Evolutionary conservation across 53 echinoderm and acorn worm genomes (phyloP), one percentile per base, ranked within the genome.

Genomic region (Stichopus horrens): DNA sequence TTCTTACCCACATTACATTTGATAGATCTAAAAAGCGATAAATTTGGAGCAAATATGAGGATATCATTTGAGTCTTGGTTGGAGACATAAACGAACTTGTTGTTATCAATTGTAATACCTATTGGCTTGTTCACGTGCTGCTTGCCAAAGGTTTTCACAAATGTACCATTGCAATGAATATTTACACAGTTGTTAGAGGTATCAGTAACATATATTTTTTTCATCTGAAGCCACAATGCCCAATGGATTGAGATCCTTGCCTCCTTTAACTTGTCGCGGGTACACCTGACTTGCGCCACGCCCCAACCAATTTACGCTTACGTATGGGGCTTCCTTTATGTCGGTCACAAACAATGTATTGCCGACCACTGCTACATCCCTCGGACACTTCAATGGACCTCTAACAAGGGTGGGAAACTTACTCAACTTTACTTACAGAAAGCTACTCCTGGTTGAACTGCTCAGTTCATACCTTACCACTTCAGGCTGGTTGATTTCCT

Each of bases 51-150:
- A 23, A 84, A 84, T 6, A 84, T 52, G 4, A 21, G 22, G 16
- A 84, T 18, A 16, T 84, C 85, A 18, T 58, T 60, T 1, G 85
- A 58, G 19, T 21, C 85, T 6, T 5, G 23, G 53, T 84, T 52
- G 21, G 23, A 21, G 9, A 84, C 85, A 65, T 8, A 84, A 4
- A 84, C 52, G 4, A 7, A 16, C 9, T 53, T 53, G 59, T 18
- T 84, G 4, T 23, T 65, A 21, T 84, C 85, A 23, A 84, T 65
- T 23, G 85, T 63, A 63, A 84, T 84, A 52, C 85, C 85, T 9
- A 21, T 84, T 6, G 85, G 85, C 9, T 16, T 3, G 53, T 52
- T 58, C 22, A 84, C 5, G 21, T 23, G 7, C 60, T 84, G 22
- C 53, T 22, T 63, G 9, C 85, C 85, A 65, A 84, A 84, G 63